Conservation (phyloP, 2,888 invertebrate species). For the Drosophila sordidapex region DNA sequence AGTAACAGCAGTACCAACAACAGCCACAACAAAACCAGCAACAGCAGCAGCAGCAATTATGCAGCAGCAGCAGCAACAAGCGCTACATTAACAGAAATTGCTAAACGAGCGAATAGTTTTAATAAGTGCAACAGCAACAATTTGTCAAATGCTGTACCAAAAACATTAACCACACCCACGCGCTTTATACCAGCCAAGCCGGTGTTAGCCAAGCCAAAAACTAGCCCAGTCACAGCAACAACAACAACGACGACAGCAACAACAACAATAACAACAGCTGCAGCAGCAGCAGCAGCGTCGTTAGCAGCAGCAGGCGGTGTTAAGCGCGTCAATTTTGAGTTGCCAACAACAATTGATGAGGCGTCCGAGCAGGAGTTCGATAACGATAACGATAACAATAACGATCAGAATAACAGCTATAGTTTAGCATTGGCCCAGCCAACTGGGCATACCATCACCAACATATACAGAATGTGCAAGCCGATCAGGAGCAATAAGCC, state of each 20-base stretch:
- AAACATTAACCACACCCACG: conserved; percentile 72
- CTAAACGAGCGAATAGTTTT: conserved; percentile 51
- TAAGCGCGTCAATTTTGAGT: conserved; percentile 76
- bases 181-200: conserved; percentile 71
- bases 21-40: conserved; percentile 29
- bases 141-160: conserved; percentile 56
- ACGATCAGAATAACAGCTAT: conserved; percentile 17
- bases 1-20: conserved; percentile 36
- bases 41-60: conserved; percentile 27
- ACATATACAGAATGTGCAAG: conserved; percentile 50
- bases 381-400: conserved; percentile 29
- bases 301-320: conserved; percentile 48
- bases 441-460: conserved; percentile 23
- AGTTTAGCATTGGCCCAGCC: conserved; percentile 39
- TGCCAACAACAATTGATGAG: conserved; percentile 69
- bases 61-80: conserved; percentile 34
- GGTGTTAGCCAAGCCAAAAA: conserved; percentile 52
- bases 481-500: conserved; percentile 30
- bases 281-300: conserved; percentile 19
- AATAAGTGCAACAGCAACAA: conserved; percentile 49
- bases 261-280: conserved; percentile 2
- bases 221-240: conserved; percentile 31
- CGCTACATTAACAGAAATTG: conserved; percentile 40
- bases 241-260: conserved; percentile 27
- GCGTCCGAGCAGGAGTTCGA: conserved; percentile 48